Percentiles rank a stretch among this genome's conserved stretches.
phyloP scores from a whole-genome alignment of 1,140 invertebrate species.

The Phymastichus coffea region DNA sequence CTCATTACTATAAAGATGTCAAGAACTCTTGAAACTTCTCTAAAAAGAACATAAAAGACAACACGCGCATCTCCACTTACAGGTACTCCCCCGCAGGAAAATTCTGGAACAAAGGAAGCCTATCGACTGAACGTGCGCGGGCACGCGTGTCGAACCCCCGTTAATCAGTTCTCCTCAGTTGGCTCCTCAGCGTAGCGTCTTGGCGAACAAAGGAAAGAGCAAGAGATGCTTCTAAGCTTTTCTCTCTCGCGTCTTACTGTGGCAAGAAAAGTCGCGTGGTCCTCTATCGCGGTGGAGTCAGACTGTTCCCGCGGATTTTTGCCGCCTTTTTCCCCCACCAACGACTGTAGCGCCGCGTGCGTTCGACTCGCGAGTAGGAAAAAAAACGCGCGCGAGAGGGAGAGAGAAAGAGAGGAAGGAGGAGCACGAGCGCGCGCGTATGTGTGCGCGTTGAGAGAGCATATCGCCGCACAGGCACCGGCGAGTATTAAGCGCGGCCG shows the following conservation, averaged over 20 bases:
- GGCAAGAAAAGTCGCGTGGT: no score
- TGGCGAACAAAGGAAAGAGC: no score
- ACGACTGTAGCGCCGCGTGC: no score
- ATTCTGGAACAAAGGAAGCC: background rate
- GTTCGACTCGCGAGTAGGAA: background rate
- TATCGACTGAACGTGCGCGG: background rate
- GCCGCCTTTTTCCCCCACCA: conserved; percentile 9
- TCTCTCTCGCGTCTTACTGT: no score
- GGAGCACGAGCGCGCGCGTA: background rate
- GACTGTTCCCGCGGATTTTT: conserved; percentile 19
- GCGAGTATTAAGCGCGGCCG: no score
- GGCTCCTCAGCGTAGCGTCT: background rate
- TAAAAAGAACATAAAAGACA: no score
- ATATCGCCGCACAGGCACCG: background rate
- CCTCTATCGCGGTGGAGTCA: background rate
- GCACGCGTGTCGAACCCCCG: conserved; percentile 1
- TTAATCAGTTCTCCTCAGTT: background rate
- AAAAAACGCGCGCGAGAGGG: background rate
- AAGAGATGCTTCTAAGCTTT: no score
- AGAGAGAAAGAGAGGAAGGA: background rate
- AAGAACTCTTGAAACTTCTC: no score
- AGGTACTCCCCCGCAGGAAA: no score
- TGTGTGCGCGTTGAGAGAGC: background rate
- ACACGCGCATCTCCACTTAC: no score
- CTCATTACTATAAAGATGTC: no score